Evolutionary conservation across 2,888 invertebrate genomes (phyloP), one percentile per base, ranked within the genome.

Genomic region (Plebejus melissa): DNA sequence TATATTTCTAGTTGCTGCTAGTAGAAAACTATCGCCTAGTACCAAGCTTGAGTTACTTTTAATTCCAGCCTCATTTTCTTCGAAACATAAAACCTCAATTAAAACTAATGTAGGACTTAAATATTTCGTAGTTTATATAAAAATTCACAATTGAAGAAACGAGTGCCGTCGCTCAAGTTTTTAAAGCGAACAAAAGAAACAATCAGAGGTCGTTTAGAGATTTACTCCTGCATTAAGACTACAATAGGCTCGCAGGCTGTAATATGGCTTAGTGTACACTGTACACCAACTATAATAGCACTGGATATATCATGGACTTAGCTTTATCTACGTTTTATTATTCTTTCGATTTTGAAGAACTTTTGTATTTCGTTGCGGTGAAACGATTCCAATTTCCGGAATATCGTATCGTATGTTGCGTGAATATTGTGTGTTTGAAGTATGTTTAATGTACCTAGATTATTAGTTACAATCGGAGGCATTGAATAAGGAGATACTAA

Each of bases 211-310:
- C 72, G 72, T 72, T 72, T 72, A 72, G 71, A 71, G 54, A 72
- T 72, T 72, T 72, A 54, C 72, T 72, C 72, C 72, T 72, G 72
- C 72, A 72, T 72, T 72, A 72, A 72, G 72, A 72, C 72, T 72
- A 72, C 72, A 72, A 72, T 72, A 50, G 72, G 50, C 41, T 50
- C 71, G 28, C 50, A 32, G 72, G 16, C 72, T 50, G 50, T 54
- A 54, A 72, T 54, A 72, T 32, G 50, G 72, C 50, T 54, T 72
- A 50, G 54, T 71, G 71, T 54, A 71, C 70, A 71, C 41, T 46
- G 22, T 22, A 41, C 50, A 32, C 50, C 41, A 71, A 72, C 72
- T 72, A 72, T 54, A 72, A 72, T 32, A 28, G 72, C 72, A 46
- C 70, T 58, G 58, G 58, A 28, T 65, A 32, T 65, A 65, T 32